Conservation (phyloP, 2,797 vertebrate species). For the Esox masquinongy region DNA sequence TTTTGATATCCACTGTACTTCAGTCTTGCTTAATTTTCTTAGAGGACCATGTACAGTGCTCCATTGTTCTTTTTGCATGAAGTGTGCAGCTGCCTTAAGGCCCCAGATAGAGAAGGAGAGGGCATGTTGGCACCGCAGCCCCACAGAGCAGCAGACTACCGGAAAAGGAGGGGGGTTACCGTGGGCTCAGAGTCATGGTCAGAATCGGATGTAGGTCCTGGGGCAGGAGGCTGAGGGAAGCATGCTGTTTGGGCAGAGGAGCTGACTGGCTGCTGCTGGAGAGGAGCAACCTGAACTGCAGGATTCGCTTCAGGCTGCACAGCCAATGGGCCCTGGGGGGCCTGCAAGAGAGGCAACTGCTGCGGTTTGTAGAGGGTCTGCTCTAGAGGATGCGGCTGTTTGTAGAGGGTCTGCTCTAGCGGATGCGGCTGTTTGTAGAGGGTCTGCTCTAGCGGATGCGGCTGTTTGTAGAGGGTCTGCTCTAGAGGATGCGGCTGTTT, state of each 20-base stretch:
- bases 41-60: no score
- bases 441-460: no score
- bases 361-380: constrained; percentile 62
- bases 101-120: constrained; percentile 9
- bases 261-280: constrained; percentile 42
- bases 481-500: no score
- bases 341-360: constrained; percentile 56
- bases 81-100: no score
- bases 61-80: no score
- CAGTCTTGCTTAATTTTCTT: no score
- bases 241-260: constrained; percentile 48
- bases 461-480: no score
- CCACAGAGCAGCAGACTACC: constrained; percentile 38
- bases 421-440: no score
- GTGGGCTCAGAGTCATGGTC: constrained; percentile 54
- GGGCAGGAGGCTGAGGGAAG: constrained; percentile 51
- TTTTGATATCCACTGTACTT: no score
- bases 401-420: no score
- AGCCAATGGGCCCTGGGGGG: constrained; percentile 56
- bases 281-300: constrained; percentile 52
- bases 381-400: no score
- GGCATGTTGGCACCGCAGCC: constrained; percentile 36
- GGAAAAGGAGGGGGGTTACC: constrained; percentile 62
- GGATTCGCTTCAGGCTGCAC: constrained; percentile 65
- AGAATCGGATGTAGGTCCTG: constrained; percentile 55